phyloP scores from a whole-genome alignment of 1,140 invertebrate genomes.

The Schlechtendalia chinensis region DNA sequence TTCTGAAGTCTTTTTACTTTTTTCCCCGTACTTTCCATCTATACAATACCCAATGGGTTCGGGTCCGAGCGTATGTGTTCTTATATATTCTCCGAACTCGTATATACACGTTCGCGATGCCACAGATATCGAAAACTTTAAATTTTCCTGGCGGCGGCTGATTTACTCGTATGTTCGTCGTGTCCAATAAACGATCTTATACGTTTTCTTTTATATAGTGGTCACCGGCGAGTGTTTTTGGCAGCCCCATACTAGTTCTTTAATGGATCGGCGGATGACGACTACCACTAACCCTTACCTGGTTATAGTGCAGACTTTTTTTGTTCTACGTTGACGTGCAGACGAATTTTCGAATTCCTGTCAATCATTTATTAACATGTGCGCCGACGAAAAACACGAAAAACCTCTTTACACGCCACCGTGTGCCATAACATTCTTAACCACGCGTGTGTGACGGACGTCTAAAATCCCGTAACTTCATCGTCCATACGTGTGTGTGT shows the following conservation, averaged over 20 bases:
- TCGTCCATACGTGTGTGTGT: no score
- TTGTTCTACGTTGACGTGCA: no score
- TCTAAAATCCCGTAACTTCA: background rate
- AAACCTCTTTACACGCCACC: background rate
- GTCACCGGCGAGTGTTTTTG: background rate
- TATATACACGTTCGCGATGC: background rate
- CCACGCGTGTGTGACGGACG: background rate
- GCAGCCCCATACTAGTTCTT: background rate
- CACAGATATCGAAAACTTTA: background rate
- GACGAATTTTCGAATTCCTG: background rate
- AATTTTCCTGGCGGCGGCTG: background rate
- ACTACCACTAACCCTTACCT: background rate
- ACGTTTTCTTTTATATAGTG: background rate
- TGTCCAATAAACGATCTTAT: background rate
- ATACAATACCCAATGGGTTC: background rate
- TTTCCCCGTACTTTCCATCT: background rate
- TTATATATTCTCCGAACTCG: background rate
- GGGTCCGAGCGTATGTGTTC: background rate
- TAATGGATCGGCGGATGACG: background rate
- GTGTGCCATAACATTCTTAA: background rate
- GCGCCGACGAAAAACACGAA: background rate
- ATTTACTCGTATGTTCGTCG: background rate
- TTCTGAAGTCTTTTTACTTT: background rate
- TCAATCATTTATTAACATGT: background rate
- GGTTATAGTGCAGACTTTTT: no score